Evolutionary conservation across 2,113 vertebrate genomes (phyloP).

Genomic region (Cyanoliseus patagonus): DNA sequence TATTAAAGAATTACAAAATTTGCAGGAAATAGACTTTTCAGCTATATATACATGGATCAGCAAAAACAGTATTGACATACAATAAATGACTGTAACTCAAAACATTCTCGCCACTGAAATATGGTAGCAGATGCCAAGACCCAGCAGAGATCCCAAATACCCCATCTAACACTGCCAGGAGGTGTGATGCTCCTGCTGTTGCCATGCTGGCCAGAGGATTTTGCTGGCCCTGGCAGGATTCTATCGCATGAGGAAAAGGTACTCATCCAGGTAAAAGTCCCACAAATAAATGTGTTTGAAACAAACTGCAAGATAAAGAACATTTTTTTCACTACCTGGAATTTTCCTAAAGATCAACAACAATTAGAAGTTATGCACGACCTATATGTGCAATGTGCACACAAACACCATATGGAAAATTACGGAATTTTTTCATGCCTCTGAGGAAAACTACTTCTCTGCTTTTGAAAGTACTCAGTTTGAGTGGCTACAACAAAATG

Average conservation of each 20-base stretch:
- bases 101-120: background rate
- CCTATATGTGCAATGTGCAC: too few relatives aligned
- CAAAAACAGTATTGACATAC: background rate
- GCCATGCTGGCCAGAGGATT: background rate
- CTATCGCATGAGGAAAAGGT: background rate
- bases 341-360: background rate
- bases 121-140: background rate
- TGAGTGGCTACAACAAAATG: background rate
- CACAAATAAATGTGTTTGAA: background rate
- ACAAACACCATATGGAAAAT: background rate
- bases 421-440: background rate
- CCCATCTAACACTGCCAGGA: background rate
- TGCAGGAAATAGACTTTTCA: background rate
- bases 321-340: background rate
- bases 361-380: background rate
- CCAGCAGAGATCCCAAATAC: background rate
- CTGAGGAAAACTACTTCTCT: background rate
- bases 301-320: accelerated
- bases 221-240: background rate
- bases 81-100: background rate
- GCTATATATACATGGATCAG: background rate
- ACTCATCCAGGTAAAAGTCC: background rate
- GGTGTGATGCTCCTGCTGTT: background rate
- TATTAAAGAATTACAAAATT: background rate
- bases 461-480: background rate